These are phyloP conservation scores for Schizopygopsis pylzovi DNA, from an alignment of 2,797 vertebrate genomes.

Conservation along the genomic window DNA sequence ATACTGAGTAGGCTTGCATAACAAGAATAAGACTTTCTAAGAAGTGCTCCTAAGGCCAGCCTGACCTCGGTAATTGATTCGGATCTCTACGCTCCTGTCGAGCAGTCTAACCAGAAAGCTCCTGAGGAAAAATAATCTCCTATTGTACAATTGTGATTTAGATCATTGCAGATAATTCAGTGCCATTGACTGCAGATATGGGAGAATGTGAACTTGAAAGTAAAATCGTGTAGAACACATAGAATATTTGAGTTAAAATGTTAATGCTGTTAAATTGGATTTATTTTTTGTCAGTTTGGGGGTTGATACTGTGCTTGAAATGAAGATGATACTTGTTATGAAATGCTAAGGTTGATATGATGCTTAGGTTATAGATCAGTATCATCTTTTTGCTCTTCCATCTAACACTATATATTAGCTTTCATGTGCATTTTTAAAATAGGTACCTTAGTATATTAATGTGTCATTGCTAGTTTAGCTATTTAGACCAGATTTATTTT, in stretches of 20 bases:
- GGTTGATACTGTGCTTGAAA: background rate
- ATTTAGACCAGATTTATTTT: background rate
- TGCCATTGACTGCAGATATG: conserved; percentile 49
- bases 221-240: conserved; percentile 57
- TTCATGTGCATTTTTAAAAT: background rate
- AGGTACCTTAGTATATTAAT: background rate
- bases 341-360: background rate
- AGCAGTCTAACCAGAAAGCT: conserved; percentile 84
- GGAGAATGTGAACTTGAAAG: conserved; percentile 28
- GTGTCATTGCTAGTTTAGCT: background rate
- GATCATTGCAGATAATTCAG: conserved; percentile 67
- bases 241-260: conserved; percentile 22
- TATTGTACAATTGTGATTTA: conserved; percentile 65
- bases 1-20: conserved; percentile 90
- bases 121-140: conserved; percentile 78
- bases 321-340: background rate
- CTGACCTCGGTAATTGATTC: conserved; percentile 92
- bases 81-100: conserved; percentile 87
- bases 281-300: background rate
- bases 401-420: too few relatives aligned
- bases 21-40: conserved; percentile 87
- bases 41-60: conserved; percentile 87
- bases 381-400: background rate
- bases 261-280: background rate
- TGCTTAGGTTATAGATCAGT: background rate